Conservation (phyloP, 2,113 vertebrate species). For the Tor tambroides region DNA sequence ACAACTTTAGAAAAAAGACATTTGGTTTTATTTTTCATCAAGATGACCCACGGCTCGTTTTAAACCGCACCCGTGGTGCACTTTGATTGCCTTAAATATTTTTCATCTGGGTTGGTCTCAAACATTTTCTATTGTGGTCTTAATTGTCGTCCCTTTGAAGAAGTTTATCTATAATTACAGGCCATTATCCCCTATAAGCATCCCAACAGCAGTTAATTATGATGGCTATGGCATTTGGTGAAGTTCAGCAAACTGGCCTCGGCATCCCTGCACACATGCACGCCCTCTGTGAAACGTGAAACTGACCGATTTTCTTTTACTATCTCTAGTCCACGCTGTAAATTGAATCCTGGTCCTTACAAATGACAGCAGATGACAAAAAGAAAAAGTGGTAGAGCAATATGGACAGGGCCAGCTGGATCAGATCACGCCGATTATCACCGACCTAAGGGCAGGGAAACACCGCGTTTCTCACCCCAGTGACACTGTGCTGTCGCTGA, state of each 20-base stretch:
- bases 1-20: background rate
- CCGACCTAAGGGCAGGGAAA: constrained; percentile 57
- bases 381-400: constrained; percentile 48
- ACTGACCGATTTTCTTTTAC: background rate
- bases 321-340: background rate
- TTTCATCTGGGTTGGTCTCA: background rate
- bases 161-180: constrained; percentile 22
- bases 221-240: background rate
- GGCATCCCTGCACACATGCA: background rate
- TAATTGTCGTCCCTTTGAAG: constrained; percentile 18
- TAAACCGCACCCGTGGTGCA: background rate
- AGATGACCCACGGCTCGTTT: background rate
- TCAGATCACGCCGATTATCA: constrained; percentile 61
- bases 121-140: background rate
- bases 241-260: background rate
- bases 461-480: constrained; percentile 54
- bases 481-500: constrained; percentile 64
- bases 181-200: constrained; percentile 22
- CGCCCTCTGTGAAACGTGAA: background rate
- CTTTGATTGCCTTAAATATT: background rate
- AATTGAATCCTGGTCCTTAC: background rate
- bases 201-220: background rate
- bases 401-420: constrained; percentile 57
- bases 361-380: constrained; percentile 48
- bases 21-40: background rate